Percentiles rank a stretch among this genome's conserved stretches.
Conservation (phyloP, 1,140 invertebrate species). For the Mamestra configurata region DNA sequence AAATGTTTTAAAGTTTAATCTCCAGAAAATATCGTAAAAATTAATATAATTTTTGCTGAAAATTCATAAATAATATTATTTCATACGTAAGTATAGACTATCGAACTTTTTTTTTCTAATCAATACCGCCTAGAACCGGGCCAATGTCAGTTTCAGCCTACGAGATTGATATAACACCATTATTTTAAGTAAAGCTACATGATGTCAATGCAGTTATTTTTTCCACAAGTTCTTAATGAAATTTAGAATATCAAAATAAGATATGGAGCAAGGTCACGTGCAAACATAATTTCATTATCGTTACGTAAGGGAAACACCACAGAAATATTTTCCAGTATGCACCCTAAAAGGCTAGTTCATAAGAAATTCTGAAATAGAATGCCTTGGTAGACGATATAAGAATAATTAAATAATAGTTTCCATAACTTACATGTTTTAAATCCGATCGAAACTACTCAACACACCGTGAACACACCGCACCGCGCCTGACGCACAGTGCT, state of each 20-base stretch:
- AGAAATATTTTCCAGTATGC: not conserved
- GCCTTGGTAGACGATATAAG: too few species aligned
- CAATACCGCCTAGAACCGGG: conserved; percentile 58
- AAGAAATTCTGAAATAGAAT: conserved; percentile 4
- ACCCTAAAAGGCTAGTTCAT: not conserved
- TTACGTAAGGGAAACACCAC: conserved; percentile 81
- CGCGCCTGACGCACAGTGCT: conserved; percentile 83
- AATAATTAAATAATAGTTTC: conserved; percentile 33
- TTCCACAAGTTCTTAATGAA: conserved; percentile 51
- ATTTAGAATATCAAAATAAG: conserved; percentile 58
- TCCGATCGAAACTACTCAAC: conserved; percentile 77
- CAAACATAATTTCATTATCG: conserved; percentile 82
- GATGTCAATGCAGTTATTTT: conserved; percentile 24
- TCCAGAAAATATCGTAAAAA: not conserved
- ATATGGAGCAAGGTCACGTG: conserved; percentile 84
- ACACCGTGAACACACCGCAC: conserved; percentile 82
- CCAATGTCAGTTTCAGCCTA: conserved; percentile 34
- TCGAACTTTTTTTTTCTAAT: conserved; percentile 35
- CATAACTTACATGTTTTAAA: conserved; percentile 84
- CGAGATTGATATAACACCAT: not conserved
- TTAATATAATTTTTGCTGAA: not conserved
- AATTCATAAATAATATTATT: not conserved
- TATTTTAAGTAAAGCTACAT: not conserved
- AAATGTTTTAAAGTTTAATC: not conserved
- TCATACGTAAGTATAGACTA: conserved; percentile 17